Conservation (phyloP, 2,888 invertebrate species). For the Hypomecis punctinalis region DNA sequence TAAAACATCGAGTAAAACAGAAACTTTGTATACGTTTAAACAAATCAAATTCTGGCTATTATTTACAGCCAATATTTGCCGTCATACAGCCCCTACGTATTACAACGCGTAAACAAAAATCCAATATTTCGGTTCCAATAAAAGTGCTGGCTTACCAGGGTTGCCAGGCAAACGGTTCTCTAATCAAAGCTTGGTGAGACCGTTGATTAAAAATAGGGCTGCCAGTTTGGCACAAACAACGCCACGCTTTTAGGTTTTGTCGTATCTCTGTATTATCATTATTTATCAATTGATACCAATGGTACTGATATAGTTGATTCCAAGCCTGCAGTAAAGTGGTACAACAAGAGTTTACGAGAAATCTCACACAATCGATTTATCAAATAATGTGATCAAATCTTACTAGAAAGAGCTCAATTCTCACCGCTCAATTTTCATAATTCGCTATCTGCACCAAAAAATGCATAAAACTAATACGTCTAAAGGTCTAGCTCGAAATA, state of each 20-base stretch:
- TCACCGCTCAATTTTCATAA: too few relatives aligned
- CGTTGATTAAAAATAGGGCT: conserved; percentile 47
- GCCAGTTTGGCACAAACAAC: conserved; percentile 37
- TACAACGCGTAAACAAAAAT: conserved; percentile 39
- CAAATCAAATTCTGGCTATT: conserved; percentile 21
- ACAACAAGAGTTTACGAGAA: too few relatives aligned
- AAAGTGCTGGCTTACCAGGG: conserved; percentile 41
- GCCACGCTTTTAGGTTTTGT: conserved; percentile 20
- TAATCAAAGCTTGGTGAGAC: conserved; percentile 41
- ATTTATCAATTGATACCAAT: too few relatives aligned
- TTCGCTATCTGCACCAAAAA: too few relatives aligned
- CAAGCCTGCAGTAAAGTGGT: too few relatives aligned
- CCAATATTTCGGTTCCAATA: conserved; percentile 43
- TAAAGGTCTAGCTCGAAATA: too few relatives aligned
- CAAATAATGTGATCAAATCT: too few relatives aligned
- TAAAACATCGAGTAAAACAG: not conserved
- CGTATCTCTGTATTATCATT: conserved; percentile 1
- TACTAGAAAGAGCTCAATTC: too few relatives aligned
- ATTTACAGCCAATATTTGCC: conserved; percentile 27
- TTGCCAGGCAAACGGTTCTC: conserved; percentile 42
- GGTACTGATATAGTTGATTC: too few relatives aligned
- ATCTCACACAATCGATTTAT: too few relatives aligned
- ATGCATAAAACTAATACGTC: too few relatives aligned
- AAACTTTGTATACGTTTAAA: conserved; percentile 13
- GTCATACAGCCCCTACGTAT: conserved; percentile 18